Base-by-base conservation (phyloP, 2,888 invertebrate species). In the Archips crataeganus region DNA sequence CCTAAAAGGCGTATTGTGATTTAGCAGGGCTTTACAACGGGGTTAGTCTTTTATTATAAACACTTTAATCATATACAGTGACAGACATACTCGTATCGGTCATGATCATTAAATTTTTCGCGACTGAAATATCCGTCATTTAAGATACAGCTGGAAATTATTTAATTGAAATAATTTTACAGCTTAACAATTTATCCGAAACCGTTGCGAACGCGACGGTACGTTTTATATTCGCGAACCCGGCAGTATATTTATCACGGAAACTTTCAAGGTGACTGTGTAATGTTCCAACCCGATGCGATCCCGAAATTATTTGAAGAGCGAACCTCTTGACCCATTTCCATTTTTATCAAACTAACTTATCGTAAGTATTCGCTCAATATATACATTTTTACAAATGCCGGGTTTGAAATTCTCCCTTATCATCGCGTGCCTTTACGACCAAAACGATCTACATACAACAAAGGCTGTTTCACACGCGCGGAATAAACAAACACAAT, bases 181-280 rank as follows among this genome's bases (percentile, higher is more conserved):
- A 49, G 49, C 49, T 5, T 4, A 49, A n/a, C 49, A 1, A n/a
- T 49, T 49, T 49, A 11, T 49, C 13, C 23, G 23, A n/a, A 54
- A 23, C 54, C 59, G 47, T 78, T 79, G 13, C 77, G 78, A 51
- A 60, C 70, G 72, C 72, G 81, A 84, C 73, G 82, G 86, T 89
- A 87, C 87, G 79, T 81, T 88, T 89, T 85, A 89, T 84, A 89
- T 90, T 89, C 87, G 81, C 78, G 79, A 77, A 79, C 84, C 83
- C 82, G 82, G 80, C 81, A 72, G 78, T 75, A 80, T 88, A 87
- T 89, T 90, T 88, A 89, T 90, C 87, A 87, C 84, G 79, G 80
- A 84, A 89, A 90, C 88, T 90, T 89, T 89, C 87, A 87, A 89
- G 88, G 89, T 85, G 86, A 87, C 84, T 84, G 87, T 85, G 87